Evolutionary conservation across 2,113 vertebrate species (phyloP), one percentile per base, ranked within the genome.

Genomic region (Spermophilus dauricus): DNA sequence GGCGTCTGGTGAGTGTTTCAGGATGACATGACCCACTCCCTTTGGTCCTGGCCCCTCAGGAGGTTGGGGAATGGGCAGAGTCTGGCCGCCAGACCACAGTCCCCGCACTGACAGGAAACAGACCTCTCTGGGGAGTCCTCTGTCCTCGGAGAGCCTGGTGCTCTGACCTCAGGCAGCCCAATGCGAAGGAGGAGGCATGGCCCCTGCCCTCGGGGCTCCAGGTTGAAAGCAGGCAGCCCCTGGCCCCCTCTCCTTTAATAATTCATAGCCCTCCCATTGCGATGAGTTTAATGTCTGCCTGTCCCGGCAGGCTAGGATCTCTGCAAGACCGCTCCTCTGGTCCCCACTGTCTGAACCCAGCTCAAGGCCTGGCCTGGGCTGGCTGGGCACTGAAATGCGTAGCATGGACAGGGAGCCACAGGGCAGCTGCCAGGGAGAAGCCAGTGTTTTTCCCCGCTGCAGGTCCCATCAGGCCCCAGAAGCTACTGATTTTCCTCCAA

Each of bases 371-470:
- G 69, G 26, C 18, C 76, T 4, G 11, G 0, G 6, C 75, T 58
- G 81, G 12, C 26, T 0, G 42, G 65, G 24, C 9, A 0, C 0
- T 2, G 42, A 42, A n/a, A 20, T 18, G 10, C 16, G 48, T 2
- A 26, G 86, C 0, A 4, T 4, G 22, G 30, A 85, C 12, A 0
- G 0, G 0, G 51, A 18, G 8, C 20, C 28, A 4, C 3, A n/a
- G 72, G 53, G 83, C 34, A 9, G 42, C 28, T 48, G 39, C 42
- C n/a, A 4, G 22, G 22, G 86, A 34, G 42, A 5, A 22, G 39
- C 70, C 56, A 12, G 51, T 7, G 2, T 48, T 45, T 8, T n/a
- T 63, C 42, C 22, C 32, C 20, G 28, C 75, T 2, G 30, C 56
- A 1, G 24, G 48, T 32, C 8, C 77, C 17, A 30, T 32, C 51